Evolutionary conservation across 2,888 invertebrate species (phyloP).

Genomic region (Drosophila prostipennis): DNA sequence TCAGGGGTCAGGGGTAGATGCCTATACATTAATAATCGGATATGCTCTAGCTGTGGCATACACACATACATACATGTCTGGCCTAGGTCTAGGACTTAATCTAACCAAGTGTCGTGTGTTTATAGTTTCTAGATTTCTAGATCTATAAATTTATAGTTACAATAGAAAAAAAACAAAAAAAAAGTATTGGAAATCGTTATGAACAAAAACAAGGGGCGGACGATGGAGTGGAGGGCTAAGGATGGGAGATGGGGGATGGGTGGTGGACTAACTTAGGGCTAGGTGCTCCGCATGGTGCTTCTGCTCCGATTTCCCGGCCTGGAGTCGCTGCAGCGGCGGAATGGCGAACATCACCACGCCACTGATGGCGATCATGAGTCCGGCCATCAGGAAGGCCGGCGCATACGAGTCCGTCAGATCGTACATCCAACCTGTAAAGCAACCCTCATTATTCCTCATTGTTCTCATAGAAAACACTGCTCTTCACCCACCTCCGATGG

Average conservation of each 20-base stretch:
- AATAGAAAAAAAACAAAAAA: constrained; percentile 23
- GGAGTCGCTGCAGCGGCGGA: constrained; percentile 88
- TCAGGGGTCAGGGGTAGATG: constrained; percentile 5
- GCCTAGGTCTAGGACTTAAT: constrained; percentile 15
- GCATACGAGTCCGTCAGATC: constrained; percentile 92
- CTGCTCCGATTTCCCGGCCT: constrained; percentile 58
- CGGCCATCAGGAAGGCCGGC: constrained; percentile 95
- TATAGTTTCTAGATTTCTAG: background rate
- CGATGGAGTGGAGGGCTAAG: too few species aligned
- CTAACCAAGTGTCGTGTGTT: constrained; percentile 16
- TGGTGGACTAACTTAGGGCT: constrained; percentile 69
- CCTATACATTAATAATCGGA: constrained; percentile 24
- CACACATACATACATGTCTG: constrained; percentile 15
- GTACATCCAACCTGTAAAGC: constrained; percentile 89
- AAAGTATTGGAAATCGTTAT: background rate
- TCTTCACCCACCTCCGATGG: constrained; percentile 94
- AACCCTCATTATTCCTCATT: background rate
- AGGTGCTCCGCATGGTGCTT: constrained; percentile 69
- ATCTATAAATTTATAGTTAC: constrained; percentile 6
- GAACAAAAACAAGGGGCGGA: background rate
- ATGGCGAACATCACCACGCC: constrained; percentile 95
- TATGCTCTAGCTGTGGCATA: constrained; percentile 19
- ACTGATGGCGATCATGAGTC: constrained; percentile 92
- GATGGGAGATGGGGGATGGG: background rate
- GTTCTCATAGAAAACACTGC: too few species aligned